Percentiles rank a stretch among this genome's conserved stretches.
Conservation (phyloP, 2,113 vertebrate genomes). For the Donacobius atricapilla region DNA sequence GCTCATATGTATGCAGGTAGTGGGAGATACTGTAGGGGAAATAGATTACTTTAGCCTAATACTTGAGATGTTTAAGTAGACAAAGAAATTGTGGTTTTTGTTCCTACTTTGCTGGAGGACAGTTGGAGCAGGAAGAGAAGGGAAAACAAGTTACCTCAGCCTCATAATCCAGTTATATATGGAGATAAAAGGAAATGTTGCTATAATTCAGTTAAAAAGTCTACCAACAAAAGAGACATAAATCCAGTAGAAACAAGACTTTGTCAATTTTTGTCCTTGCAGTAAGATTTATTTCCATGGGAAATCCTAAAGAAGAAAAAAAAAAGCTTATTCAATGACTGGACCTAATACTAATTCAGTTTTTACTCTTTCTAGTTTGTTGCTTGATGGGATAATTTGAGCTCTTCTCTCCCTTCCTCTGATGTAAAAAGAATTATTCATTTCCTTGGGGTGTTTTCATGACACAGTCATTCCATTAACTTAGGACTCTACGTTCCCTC, state of each 20-base stretch:
- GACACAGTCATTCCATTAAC: background rate
- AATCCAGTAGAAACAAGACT: background rate
- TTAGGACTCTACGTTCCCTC: background rate
- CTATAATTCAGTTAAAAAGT: constrained; percentile 9
- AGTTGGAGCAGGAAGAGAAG: background rate
- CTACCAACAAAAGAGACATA: background rate
- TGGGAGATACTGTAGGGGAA: background rate
- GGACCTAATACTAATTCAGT: background rate
- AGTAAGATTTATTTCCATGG: background rate
- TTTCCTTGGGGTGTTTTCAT: background rate
- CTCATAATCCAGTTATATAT: background rate
- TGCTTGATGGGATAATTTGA: background rate
- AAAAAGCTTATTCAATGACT: background rate
- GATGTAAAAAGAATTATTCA: background rate
- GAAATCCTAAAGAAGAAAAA: background rate
- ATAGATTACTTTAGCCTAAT: background rate
- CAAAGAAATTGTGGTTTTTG: background rate
- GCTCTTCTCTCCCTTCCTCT: background rate
- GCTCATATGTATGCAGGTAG: background rate
- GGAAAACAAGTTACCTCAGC: background rate
- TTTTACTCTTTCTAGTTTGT: background rate
- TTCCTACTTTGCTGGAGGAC: background rate
- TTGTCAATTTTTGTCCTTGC: background rate
- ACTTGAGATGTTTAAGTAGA: background rate
- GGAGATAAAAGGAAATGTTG: background rate